Evolutionary conservation across 2,797 vertebrate genomes (phyloP).

Genomic region (Zenarchopterus dispar): DNA sequence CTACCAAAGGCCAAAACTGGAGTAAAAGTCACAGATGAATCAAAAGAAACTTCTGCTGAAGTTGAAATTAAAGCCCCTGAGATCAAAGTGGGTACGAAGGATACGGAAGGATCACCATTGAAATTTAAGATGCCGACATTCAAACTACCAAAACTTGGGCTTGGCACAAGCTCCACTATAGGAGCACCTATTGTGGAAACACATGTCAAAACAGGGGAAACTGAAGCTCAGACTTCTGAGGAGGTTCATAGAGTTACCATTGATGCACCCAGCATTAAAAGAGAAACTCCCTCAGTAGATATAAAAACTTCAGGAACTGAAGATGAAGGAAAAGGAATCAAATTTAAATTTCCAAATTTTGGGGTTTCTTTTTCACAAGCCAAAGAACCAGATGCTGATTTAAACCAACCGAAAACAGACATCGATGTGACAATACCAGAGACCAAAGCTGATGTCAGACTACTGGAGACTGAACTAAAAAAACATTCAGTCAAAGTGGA

Average conservation of each 20-base stretch:
- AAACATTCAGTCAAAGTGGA: constrained; percentile 36
- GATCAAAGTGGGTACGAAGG: constrained; percentile 12
- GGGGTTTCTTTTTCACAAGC: constrained; percentile 54
- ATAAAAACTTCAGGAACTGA: constrained; percentile 17
- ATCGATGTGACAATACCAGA: constrained; percentile 38
- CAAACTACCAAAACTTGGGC: constrained; percentile 73
- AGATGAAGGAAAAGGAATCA: constrained; percentile 42
- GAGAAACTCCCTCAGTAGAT: neutral
- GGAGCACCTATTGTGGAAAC: constrained; percentile 10
- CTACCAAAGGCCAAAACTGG: no score
- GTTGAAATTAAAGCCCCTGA: constrained; percentile 35
- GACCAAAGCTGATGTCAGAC: constrained; percentile 6
- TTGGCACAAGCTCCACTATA: neutral
- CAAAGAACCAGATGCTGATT: constrained; percentile 54
- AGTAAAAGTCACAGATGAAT: constrained; percentile 20
- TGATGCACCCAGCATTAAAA: neutral
- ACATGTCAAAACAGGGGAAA: neutral
- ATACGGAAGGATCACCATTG: constrained; percentile 37
- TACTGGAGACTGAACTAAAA: constrained; percentile 12
- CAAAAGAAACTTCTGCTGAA: constrained; percentile 12
- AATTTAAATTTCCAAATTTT: constrained; percentile 60
- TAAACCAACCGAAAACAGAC: constrained; percentile 49
- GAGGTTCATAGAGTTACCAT: neutral
- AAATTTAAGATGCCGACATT: constrained; percentile 75
- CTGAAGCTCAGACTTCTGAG: neutral